Evolutionary conservation across 2,113 vertebrate genomes (phyloP).

Genomic region (Neodontobutis hainanensis): DNA sequence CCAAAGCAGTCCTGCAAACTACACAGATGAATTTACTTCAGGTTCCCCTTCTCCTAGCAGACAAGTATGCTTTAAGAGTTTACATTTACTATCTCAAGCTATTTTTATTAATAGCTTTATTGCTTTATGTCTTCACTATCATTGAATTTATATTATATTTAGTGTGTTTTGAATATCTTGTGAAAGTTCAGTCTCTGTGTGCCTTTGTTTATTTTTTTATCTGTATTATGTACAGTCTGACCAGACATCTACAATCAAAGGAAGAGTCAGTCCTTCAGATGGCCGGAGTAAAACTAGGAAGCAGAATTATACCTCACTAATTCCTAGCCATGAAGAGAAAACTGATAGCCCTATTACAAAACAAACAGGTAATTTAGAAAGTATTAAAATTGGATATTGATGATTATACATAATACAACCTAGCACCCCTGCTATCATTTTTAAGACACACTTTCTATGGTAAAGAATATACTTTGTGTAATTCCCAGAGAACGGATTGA

Average conservation of each 20-base stretch:
- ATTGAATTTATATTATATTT: background rate
- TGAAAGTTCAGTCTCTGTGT: background rate
- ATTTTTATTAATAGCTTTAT: background rate
- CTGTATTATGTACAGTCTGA: conserved; percentile 34
- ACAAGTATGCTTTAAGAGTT: conserved; percentile 66
- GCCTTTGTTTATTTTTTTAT: conserved; percentile 29
- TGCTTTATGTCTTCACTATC: too few relatives aligned
- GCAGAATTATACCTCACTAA: conserved; percentile 73
- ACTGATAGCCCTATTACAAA: conserved; percentile 81
- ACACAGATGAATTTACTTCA: conserved; percentile 83
- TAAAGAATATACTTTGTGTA: conserved; percentile 27
- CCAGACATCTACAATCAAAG: conserved; percentile 80
- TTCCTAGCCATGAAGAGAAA: conserved; percentile 75
- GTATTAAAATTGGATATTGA: background rate
- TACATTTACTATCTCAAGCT: background rate
- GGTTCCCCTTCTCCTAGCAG: conserved; percentile 69
- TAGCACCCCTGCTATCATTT: conserved; percentile 41
- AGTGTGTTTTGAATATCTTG: background rate
- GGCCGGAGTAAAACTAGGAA: conserved; percentile 71
- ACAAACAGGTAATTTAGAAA: conserved; percentile 84
- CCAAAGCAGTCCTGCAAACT: conserved; percentile 76
- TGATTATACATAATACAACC: conserved; percentile 43
- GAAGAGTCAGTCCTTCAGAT: conserved; percentile 76
- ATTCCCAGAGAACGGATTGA: conserved; percentile 44
- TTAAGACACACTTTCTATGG: background rate